phyloP scores from a whole-genome alignment of 2,888 invertebrate genomes.

The Flexamia atlantica region DNA sequence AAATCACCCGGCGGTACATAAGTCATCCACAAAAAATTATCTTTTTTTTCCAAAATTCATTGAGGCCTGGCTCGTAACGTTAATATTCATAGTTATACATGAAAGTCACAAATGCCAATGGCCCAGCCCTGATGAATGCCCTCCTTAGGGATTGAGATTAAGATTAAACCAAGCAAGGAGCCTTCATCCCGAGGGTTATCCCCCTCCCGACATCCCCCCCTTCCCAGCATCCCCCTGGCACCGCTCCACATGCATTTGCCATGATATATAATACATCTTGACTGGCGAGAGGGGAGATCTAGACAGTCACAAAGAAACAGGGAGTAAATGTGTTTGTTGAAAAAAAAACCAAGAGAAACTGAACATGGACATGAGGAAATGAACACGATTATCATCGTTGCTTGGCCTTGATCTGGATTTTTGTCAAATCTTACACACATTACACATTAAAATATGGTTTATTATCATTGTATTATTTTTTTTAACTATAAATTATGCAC shows the following conservation, averaged over 20 bases:
- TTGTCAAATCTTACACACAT: too few species aligned
- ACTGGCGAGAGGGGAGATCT: not conserved
- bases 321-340: not conserved
- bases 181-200: not conserved
- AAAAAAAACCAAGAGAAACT: too few species aligned
- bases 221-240: not conserved
- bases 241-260: slow-evolving; percentile 4
- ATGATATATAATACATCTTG: slow-evolving; percentile 15
- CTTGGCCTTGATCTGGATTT: too few species aligned
- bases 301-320: not conserved
- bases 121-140: not conserved
- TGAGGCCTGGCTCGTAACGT: too few species aligned
- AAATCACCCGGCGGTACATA: too few species aligned
- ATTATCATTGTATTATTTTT: too few species aligned
- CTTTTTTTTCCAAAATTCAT: too few species aligned
- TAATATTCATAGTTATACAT: not conserved
- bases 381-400: too few species aligned
- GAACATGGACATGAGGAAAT: too few species aligned
- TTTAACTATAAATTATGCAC: too few species aligned
- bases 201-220: not conserved
- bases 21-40: too few species aligned
- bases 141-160: not conserved
- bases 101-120: not conserved
- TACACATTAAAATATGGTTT: too few species aligned
- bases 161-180: not conserved